Base-by-base conservation (phyloP, 2,113 vertebrate genomes). In the Chloebia gouldiae region DNA sequence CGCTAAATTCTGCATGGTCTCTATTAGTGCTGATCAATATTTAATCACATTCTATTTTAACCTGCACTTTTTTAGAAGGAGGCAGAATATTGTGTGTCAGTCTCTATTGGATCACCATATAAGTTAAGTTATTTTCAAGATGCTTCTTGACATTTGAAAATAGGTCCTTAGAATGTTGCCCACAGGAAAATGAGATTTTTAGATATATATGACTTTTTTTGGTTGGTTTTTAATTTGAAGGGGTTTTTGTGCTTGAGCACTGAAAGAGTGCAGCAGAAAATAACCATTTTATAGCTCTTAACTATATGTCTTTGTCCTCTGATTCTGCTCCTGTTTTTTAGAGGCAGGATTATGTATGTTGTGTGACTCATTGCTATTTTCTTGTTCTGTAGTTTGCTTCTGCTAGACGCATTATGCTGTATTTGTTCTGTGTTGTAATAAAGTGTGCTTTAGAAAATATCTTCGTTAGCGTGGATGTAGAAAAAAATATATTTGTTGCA, bases 301-400 rank as follows among this genome's bases (percentile, higher is more conserved):
- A 20, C 53, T 68, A 22, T 92, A 65, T 91, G 45, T 71, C 63
- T 90, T 85, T 92, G 81, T 93, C 40, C 40, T 94, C 66, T 59
- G 50, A 76, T 78, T 93, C 54, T 90, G 49, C 50, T 88, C 35
- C 82, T 85, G 85, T 79, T 87, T 97, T 71, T 86, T 60, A 77
- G 60, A 86, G 95, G 71, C 65, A 79, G 69, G 86, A 79, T 93
- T 95, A 64, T 95, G 91, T 93, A 88, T 88, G 61, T 92, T 91
- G 35, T 61, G 78, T 95, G 91, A 96, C 65, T 97, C 91, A 92
- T 56, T 92, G 68, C 86, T 88, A 51, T 80, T 95, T 89, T 93
- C 54, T 44, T 88, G 2, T 84, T 95, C 72, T 60, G 31, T 95
- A 94, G 88, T 86, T 92, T 94, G 56, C 35, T 94, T 31, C 82